Conservation (phyloP, 2,888 invertebrate genomes). For the Ptychoptera contaminata region DNA sequence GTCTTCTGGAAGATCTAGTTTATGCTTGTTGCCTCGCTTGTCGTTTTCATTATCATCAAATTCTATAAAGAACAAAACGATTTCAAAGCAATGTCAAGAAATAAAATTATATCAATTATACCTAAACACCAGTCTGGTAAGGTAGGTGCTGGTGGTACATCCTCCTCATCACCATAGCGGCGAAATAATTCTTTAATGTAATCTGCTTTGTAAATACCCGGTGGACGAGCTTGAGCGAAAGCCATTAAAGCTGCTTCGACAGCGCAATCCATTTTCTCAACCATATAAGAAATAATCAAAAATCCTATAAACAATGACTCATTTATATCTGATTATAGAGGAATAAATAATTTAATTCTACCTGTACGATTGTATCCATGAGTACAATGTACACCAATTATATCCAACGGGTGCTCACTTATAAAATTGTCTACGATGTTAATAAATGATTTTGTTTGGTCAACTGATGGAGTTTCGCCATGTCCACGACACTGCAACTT, state of each 20-base stretch:
- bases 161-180: slow-evolving; percentile 61
- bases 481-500: slow-evolving; percentile 86
- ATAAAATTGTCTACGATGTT: slow-evolving; percentile 64
- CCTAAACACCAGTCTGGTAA: slow-evolving; percentile 80
- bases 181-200: slow-evolving; percentile 78
- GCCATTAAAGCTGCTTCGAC: slow-evolving; percentile 67
- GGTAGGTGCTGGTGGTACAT: slow-evolving; percentile 54
- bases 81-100: slow-evolving; percentile 5
- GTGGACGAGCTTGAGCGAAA: slow-evolving; percentile 59
- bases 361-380: slow-evolving; percentile 97
- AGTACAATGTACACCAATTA: slow-evolving; percentile 71
- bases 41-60: slow-evolving; percentile 21
- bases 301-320: slow-evolving; percentile 45
- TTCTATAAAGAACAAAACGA: slow-evolving; percentile 11
- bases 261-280: slow-evolving; percentile 67
- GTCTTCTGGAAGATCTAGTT: slow-evolving; percentile 19
- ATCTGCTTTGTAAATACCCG: slow-evolving; percentile 95
- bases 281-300: slow-evolving; percentile 79
- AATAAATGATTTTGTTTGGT: slow-evolving; percentile 76
- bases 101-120: slow-evolving; percentile 3
- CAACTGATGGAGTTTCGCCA: slow-evolving; percentile 75
- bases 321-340: not conserved
- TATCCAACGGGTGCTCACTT: slow-evolving; percentile 58
- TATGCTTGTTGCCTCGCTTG: slow-evolving; percentile 24
- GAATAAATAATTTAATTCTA: not conserved